phyloP scores from a whole-genome alignment of 2,113 vertebrate species.

The Dascyllus trimaculatus region DNA sequence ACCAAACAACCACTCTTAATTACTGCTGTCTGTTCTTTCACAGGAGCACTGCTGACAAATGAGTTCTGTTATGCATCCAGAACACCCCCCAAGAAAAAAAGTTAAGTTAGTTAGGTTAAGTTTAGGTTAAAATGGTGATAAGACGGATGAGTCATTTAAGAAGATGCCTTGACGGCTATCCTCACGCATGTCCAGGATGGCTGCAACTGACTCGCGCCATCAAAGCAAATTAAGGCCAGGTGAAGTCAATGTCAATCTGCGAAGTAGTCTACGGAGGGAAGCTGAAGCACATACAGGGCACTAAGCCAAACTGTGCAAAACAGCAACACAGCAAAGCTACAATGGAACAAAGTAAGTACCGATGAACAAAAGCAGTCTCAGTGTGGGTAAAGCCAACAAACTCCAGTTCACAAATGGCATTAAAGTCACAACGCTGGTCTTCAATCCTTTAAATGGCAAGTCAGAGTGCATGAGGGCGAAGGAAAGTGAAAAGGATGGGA shows the following conservation, averaged over 20 bases:
- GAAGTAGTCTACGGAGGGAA: background rate
- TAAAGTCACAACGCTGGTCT: background rate
- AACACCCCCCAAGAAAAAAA: background rate
- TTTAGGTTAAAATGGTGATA: slow-evolving; percentile 34
- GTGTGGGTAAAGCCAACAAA: background rate
- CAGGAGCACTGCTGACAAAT: slow-evolving; percentile 29
- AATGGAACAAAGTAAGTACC: background rate
- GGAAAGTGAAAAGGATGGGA: background rate
- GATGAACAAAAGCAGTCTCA: background rate
- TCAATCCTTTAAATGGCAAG: background rate
- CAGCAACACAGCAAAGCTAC: background rate
- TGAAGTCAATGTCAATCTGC: slow-evolving; percentile 31
- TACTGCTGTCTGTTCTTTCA: slow-evolving; percentile 33
- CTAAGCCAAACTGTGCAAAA: background rate
- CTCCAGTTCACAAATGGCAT: background rate
- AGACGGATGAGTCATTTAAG: slow-evolving; percentile 24
- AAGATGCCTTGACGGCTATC: background rate
- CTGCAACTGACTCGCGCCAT: background rate
- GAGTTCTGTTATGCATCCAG: slow-evolving; percentile 17
- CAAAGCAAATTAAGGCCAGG: slow-evolving; percentile 38
- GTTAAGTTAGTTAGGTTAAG: slow-evolving; percentile 16
- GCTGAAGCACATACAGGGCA: background rate
- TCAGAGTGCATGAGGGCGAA: background rate
- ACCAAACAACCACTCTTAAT: slow-evolving; percentile 45
- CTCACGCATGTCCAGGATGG: slow-evolving; percentile 15